These are phyloP conservation scores for Tachystola acroxantha DNA, from an alignment of 2,888 invertebrate species.

Conservation along the genomic window DNA sequence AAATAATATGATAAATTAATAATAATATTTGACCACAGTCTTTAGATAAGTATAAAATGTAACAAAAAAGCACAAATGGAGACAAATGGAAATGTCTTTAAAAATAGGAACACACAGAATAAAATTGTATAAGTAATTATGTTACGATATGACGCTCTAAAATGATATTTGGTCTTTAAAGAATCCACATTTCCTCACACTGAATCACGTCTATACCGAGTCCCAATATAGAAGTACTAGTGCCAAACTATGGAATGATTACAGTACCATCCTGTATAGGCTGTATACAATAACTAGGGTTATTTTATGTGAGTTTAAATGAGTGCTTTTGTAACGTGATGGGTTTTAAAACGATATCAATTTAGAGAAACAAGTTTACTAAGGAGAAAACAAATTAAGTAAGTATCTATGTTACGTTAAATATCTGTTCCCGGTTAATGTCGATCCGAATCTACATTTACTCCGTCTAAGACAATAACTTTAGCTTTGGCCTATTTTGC, in stretches of 20 bases:
- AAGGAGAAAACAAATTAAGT: too few species aligned
- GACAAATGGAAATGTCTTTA: constrained; percentile 58
- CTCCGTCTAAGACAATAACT: too few species aligned
- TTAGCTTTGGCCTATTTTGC: too few species aligned
- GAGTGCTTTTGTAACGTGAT: too few species aligned
- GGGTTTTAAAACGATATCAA: too few species aligned
- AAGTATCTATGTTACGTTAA: too few species aligned
- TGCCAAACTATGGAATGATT: constrained; percentile 52
- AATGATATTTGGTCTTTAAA: constrained; percentile 59
- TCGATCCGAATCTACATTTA: too few species aligned
- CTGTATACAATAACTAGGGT: constrained; percentile 20
- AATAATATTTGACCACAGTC: constrained; percentile 68
- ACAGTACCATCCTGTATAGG: constrained; percentile 34
- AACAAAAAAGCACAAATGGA: constrained; percentile 44
- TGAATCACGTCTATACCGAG: constrained; percentile 19
- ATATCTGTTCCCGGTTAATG: too few species aligned
- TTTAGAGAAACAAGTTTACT: too few species aligned
- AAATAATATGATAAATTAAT: constrained; percentile 71
- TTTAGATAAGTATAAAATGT: constrained; percentile 56
- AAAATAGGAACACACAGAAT: constrained; percentile 64
- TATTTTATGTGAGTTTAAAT: too few species aligned
- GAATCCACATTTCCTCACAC: constrained; percentile 31
- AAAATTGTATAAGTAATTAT: constrained; percentile 32
- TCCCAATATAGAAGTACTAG: constrained; percentile 31
- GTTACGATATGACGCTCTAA: constrained; percentile 36